These are phyloP conservation scores for Phasia obesa DNA, from an alignment of 2,888 invertebrate species.

Conservation along the genomic window DNA sequence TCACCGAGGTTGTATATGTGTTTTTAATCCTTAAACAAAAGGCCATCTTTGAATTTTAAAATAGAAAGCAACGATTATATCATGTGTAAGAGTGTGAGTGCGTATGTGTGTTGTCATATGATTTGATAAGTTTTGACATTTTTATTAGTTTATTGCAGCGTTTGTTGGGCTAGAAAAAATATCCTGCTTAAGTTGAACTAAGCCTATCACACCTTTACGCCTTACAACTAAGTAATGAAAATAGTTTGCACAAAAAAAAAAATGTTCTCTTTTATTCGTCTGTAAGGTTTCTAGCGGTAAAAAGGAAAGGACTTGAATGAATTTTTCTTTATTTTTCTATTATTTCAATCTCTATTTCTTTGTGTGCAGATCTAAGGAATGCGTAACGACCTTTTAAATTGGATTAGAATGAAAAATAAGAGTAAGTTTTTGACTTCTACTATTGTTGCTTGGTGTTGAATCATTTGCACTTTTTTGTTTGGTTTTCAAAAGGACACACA, in stretches of 20 bases:
- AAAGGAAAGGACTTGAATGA: slow-evolving; percentile 54
- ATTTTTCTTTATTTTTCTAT: no score
- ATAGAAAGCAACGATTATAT: slow-evolving; percentile 59
- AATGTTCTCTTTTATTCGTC: not conserved
- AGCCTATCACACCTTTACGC: slow-evolving; percentile 75
- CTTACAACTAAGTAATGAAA: slow-evolving; percentile 47
- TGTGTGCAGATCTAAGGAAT: slow-evolving; percentile 62
- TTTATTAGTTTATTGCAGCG: slow-evolving; percentile 79
- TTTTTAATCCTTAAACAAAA: slow-evolving; percentile 60
- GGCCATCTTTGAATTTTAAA: slow-evolving; percentile 70
- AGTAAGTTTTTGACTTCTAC: slow-evolving; percentile 74
- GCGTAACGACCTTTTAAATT: slow-evolving; percentile 77
- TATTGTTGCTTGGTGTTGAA: slow-evolving; percentile 42
- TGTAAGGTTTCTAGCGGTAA: not conserved
- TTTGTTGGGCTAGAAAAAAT: slow-evolving; percentile 52
- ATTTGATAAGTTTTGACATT: slow-evolving; percentile 77
- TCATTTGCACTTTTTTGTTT: slow-evolving; percentile 35
- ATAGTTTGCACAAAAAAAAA: slow-evolving; percentile 21
- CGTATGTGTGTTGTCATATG: slow-evolving; percentile 4
- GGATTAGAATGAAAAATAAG: slow-evolving; percentile 73
- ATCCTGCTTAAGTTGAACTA: slow-evolving; percentile 73
- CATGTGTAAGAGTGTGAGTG: slow-evolving; percentile 58
- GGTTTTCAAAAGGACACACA: slow-evolving; percentile 24
- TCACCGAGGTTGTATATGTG: slow-evolving; percentile 15
- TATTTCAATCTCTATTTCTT: slow-evolving; percentile 15